phyloP scores from a whole-genome alignment of 1,140 invertebrate species.

The Battus philenor region DNA sequence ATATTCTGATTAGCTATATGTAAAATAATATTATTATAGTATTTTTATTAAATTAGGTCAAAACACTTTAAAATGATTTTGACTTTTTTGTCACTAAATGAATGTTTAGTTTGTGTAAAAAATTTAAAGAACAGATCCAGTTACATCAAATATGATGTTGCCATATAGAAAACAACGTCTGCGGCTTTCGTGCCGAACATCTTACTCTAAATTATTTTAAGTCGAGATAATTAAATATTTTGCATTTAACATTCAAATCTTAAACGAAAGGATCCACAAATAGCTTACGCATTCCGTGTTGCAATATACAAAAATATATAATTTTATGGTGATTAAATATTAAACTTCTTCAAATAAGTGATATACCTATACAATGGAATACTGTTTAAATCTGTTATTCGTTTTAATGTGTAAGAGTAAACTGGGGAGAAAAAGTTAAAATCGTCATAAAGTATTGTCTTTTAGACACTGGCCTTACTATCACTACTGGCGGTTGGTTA shows the following conservation, averaged over 20 bases:
- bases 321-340: conserved; percentile 10
- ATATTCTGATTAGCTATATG: too few species aligned
- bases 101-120: too few species aligned
- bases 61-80: too few species aligned
- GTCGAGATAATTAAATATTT: too few species aligned
- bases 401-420: conserved; percentile 19
- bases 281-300: conserved; percentile 15
- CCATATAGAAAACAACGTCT: too few species aligned
- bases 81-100: too few species aligned
- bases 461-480: conserved; percentile 40
- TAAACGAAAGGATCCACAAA: conserved; percentile 18
- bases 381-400: conserved; percentile 5
- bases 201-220: too few species aligned
- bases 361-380: conserved; percentile 6
- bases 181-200: too few species aligned
- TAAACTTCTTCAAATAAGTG: not conserved
- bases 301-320: conserved; percentile 23
- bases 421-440: conserved; percentile 17
- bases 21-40: too few species aligned
- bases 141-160: too few species aligned
- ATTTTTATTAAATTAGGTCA: too few species aligned
- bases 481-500: conserved; percentile 30
- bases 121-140: too few species aligned
- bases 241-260: not conserved
- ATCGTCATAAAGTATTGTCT: conserved; percentile 20